Percentiles rank a stretch among this genome's conserved stretches.
Conservation (phyloP, 2,888 invertebrate genomes). For the Chromoteleia sp. region DNA sequence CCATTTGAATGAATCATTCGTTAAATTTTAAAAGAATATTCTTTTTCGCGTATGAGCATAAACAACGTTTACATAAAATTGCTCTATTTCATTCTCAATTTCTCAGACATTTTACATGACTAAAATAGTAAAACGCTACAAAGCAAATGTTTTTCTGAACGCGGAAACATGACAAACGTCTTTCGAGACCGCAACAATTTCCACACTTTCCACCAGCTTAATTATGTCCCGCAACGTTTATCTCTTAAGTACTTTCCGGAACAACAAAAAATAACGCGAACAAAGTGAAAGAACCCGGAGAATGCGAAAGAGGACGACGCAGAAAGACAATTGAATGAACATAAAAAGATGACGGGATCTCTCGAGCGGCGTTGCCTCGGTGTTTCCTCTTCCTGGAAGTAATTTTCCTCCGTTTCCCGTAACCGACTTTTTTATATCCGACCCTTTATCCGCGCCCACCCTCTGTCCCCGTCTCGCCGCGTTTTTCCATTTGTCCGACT, state of each 20-base stretch:
- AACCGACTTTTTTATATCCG: slow-evolving; percentile 55
- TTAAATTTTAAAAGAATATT: no score
- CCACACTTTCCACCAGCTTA: neutral
- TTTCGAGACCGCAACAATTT: slow-evolving; percentile 2
- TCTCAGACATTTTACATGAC: no score
- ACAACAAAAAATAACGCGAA: slow-evolving; percentile 7
- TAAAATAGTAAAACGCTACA: neutral
- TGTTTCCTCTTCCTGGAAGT: slow-evolving; percentile 41
- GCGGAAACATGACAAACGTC: neutral
- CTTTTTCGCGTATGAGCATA: no score
- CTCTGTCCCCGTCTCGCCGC: slow-evolving; percentile 1
- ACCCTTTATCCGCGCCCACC: slow-evolving; percentile 40
- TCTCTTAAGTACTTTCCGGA: slow-evolving; percentile 20
- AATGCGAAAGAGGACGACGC: neutral
- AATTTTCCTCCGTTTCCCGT: slow-evolving; percentile 57
- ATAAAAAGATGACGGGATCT: slow-evolving; percentile 20
- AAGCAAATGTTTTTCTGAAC: neutral
- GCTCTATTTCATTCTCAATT: no score
- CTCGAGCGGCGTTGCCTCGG: slow-evolving; percentile 1
- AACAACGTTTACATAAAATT: no score
- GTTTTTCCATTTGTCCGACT: slow-evolving; percentile 61
- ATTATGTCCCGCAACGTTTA: slow-evolving; percentile 26
- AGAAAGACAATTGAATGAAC: slow-evolving; percentile 19
- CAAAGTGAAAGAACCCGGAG: slow-evolving; percentile 27
- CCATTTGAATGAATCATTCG: no score